Evolutionary conservation across 2,797 vertebrate species (phyloP), one percentile per base, ranked within the genome.

Genomic region (Betta splendens): DNA sequence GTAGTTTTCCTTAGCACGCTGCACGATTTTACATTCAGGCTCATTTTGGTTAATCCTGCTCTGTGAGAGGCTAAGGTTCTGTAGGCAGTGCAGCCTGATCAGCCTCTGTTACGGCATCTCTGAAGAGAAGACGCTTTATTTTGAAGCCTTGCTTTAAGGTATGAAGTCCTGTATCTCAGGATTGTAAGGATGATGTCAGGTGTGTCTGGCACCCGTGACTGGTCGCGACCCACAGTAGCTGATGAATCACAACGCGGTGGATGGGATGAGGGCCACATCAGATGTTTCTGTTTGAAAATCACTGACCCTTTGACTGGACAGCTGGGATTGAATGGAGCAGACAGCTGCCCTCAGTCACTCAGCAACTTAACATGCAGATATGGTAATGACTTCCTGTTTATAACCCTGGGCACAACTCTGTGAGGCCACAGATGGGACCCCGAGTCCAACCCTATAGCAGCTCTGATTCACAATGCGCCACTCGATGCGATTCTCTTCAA

Each of bases 301-400:
- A 11, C 59, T 50, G 21, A 46, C 13, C 17, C 9, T 61, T 67
- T 12, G 7, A 23, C 36, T 53, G 23, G 50, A 56, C 33, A 54
- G 21, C 40, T 37, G 5, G 17, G n/a, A 23, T 32, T 29, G 20
- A 48, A 39, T 13, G 51, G 28, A 58, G 38, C 39, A 59, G n/a
- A 63, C 52, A 63, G 36, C 53, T 69, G 54, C 64, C 48, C 44
- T 57, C 51, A 38, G 45, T 75, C 63, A 37, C 59, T 54, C 15
- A 38, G 60, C 54, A 63, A 73, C 63, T 77, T 76, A 69, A 70
- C 50, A 75, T 81, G 69, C 77, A 77, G 63, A 83, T 75, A 85
- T 87, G 79, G 73, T 82, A 87, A 86, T 84, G 28, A 64, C 45
- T 83, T 88, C 78, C 79, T 87, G 81, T 89, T 86, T 83, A 82